Percentiles rank a stretch among this genome's conserved stretches.
Conservation (phyloP, 2,888 invertebrate species). For the Rhabditoides inermis region DNA sequence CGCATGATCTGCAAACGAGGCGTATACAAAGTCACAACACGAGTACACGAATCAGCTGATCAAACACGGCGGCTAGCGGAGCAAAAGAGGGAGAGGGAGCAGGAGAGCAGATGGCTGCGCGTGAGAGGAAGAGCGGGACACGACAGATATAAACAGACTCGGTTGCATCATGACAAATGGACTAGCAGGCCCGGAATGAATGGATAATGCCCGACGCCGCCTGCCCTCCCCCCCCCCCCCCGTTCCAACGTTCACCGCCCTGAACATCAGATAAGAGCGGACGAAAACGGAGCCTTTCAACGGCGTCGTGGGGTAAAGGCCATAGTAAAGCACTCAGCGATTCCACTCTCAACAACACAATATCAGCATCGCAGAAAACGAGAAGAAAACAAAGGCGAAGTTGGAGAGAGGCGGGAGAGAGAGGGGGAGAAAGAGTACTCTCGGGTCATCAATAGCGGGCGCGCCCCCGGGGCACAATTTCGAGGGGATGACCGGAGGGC, state of each 20-base stretch:
- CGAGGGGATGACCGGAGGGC: constrained; percentile 1
- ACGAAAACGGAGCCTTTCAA: no score
- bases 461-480: background rate
- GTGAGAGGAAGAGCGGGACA: constrained; percentile 1
- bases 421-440: constrained; percentile 3
- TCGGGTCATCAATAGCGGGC: constrained; percentile 1
- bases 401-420: background rate
- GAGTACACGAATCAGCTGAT: background rate
- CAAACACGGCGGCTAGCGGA: background rate
- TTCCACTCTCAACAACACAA: no score
- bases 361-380: constrained; percentile 3
- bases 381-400: background rate
- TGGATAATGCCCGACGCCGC: no score
- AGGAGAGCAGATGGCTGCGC: constrained; percentile 1
- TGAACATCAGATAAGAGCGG: no score
- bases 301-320: no score
- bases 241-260: no score
- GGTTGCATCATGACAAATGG: no score
- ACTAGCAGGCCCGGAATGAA: no score
- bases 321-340: no score
- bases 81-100: background rate
- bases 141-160: no score
- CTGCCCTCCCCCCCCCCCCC: no score
- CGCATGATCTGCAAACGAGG: background rate
- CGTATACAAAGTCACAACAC: background rate